Evolutionary conservation across 2,797 vertebrate genomes (phyloP).

Genomic region (Syngnathus rostellatus): DNA sequence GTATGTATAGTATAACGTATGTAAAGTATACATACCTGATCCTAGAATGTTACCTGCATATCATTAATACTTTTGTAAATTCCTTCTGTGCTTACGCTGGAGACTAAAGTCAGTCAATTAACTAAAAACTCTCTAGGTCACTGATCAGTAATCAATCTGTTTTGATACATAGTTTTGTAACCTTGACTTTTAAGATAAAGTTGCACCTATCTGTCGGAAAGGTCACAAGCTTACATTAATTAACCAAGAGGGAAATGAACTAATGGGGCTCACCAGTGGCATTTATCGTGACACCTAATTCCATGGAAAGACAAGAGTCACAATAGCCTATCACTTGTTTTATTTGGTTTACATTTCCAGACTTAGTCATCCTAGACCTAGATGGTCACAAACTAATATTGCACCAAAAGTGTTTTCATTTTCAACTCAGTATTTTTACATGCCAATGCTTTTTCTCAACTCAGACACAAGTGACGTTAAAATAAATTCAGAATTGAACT

Average conservation of each 20-base stretch:
- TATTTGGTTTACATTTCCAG: conserved; percentile 41
- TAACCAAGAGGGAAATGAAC: conserved; percentile 81
- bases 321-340: conserved; percentile 50
- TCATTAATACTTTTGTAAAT: too few species aligned
- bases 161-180: conserved; percentile 75
- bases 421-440: too few species aligned
- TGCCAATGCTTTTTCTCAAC: not conserved
- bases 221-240: conserved; percentile 79
- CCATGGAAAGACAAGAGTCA: conserved; percentile 50
- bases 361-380: not conserved
- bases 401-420: not conserved
- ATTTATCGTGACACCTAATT: conserved; percentile 69
- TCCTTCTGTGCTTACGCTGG: conserved; percentile 6
- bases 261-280: conserved; percentile 69
- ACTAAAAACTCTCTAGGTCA: conserved; percentile 34
- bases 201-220: conserved; percentile 74
- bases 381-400: not conserved
- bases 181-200: conserved; percentile 78
- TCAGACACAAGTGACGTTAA: too few species aligned
- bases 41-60: not conserved
- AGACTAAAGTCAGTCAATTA: conserved; percentile 26
- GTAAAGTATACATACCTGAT: not conserved
- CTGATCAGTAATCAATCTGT: conserved; percentile 72
- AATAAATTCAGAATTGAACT: too few species aligned
- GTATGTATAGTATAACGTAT: too few species aligned